Evolutionary conservation across 2,113 vertebrate species (phyloP).

Genomic region (Sylvietta virens): DNA sequence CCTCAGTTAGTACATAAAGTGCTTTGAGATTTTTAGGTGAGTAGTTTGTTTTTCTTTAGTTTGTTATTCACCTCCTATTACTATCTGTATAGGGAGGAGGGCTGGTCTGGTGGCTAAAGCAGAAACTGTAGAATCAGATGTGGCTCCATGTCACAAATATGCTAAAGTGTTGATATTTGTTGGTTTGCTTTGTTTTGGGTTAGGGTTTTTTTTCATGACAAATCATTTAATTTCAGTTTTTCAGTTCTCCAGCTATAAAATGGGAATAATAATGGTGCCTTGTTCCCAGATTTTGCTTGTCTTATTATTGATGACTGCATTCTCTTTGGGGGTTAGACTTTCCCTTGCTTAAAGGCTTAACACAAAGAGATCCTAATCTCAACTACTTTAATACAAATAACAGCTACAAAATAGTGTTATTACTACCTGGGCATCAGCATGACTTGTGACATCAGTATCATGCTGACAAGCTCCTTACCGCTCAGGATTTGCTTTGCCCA

Average conservation of each 20-base stretch:
- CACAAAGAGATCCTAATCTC: slow-evolving; percentile 51
- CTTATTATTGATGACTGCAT: slow-evolving; percentile 23
- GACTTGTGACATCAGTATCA: slow-evolving; percentile 34
- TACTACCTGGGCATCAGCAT: slow-evolving; percentile 58
- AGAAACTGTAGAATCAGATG: neutral
- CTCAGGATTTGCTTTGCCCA: slow-evolving; percentile 38
- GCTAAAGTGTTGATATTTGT: neutral
- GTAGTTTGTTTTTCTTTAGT: neutral
- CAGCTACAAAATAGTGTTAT: neutral
- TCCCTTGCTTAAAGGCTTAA: slow-evolving; percentile 43
- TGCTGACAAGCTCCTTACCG: slow-evolving; percentile 29
- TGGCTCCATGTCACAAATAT: neutral
- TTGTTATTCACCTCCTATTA: neutral
- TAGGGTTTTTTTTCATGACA: neutral
- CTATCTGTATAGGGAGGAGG: neutral
- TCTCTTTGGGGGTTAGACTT: slow-evolving; percentile 34
- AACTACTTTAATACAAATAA: slow-evolving; percentile 48
- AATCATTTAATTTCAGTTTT: neutral
- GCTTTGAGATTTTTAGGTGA: neutral
- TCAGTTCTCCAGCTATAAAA: slow-evolving; percentile 14
- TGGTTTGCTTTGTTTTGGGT: neutral
- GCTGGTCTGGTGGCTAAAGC: neutral
- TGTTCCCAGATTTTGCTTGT: slow-evolving; percentile 8
- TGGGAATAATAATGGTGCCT: neutral
- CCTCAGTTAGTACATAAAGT: neutral